Base-by-base conservation (phyloP, 1,140 invertebrate genomes). In the Ooceraea biroi region DNA sequence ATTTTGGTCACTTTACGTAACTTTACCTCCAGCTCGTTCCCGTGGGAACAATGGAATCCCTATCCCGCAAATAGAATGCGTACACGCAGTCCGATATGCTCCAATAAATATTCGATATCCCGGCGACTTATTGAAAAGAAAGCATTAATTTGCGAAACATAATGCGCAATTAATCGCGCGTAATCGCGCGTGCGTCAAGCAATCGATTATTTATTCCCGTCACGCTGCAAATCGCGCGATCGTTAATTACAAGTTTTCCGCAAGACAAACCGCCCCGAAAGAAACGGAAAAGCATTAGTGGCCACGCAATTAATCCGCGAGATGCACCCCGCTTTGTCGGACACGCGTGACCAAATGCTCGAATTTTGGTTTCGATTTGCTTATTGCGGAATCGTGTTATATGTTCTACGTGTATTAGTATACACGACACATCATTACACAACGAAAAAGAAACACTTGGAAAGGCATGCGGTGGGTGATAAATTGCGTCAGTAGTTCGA, bases 401-500 rank as follows among this genome's bases (percentile, higher is more conserved):
- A n/a, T 25, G 44, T 71, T 58, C 7, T n/a, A 65, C 3, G 7
- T 69, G 65, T 57, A 36, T 57, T 66, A 52, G 73, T 50, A 27
- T 25, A 36, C 44, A 60, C 19, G 30, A 52, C 65, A 69, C 10
- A 48, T 41, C n/a, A 46, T 58, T 41, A 36, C 17, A 11, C 58
- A n/a, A 25, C 27, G 27, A 50, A 69, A 46, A 80, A 69, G 65
- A 80, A 80, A 80, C 50, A 65, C 50, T 76, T 77, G 27, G 65
- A 63, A n/a, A 77, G 50, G 50, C 11, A n/a, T 10, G 36, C 30
- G 25, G 41, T 36, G 41, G n/a, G 66, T 71, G 52, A 80, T 80
- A 80, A 80, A 80, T 80, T 69, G 76, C 65, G 17, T 4, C 25
- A 58, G 65, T 80, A 80, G 50, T 80, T 57, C 65, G n/a, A 80